Evolutionary conservation across 2,797 vertebrate genomes (phyloP).

Genomic region (Pangasius krempfi): DNA sequence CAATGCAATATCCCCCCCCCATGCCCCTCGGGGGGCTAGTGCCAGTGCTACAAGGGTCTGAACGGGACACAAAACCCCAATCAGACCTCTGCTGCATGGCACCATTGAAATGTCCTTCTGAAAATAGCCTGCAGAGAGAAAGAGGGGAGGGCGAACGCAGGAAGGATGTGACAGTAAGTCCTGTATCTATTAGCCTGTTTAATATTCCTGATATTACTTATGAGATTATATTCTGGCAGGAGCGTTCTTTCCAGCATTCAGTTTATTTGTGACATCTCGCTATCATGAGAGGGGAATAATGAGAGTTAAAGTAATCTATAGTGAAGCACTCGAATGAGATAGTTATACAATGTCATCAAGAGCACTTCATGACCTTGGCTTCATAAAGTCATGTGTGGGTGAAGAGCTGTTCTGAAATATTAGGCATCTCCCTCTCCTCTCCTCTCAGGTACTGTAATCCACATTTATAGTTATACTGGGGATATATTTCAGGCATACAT

Average conservation of each 20-base stretch:
- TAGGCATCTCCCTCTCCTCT: neutral
- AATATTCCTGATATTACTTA: neutral
- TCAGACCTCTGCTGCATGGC: constrained; percentile 17
- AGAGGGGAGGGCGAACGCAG: neutral
- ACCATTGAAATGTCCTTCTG: neutral
- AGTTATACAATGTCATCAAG: constrained; percentile 7
- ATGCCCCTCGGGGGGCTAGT: constrained; percentile 50
- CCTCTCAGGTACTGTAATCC: constrained; percentile 1
- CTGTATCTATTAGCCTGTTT: neutral
- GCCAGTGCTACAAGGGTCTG: constrained; percentile 4
- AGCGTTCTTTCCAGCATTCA: neutral
- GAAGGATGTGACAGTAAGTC: neutral
- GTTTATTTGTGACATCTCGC: constrained; percentile 13
- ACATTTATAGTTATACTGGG: neutral
- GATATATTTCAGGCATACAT: neutral
- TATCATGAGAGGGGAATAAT: neutral
- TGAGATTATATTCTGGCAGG: neutral
- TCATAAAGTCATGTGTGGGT: constrained; percentile 18
- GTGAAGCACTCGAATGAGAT: neutral
- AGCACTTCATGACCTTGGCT: constrained; percentile 26
- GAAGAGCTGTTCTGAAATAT: constrained; percentile 11
- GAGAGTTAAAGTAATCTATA: neutral
- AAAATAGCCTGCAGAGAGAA: constrained; percentile 7
- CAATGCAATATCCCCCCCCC: constrained; percentile 55
- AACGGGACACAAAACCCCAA: constrained; percentile 6